Conservation (phyloP, 2,113 vertebrate species). For the Pholis gunnellus region DNA sequence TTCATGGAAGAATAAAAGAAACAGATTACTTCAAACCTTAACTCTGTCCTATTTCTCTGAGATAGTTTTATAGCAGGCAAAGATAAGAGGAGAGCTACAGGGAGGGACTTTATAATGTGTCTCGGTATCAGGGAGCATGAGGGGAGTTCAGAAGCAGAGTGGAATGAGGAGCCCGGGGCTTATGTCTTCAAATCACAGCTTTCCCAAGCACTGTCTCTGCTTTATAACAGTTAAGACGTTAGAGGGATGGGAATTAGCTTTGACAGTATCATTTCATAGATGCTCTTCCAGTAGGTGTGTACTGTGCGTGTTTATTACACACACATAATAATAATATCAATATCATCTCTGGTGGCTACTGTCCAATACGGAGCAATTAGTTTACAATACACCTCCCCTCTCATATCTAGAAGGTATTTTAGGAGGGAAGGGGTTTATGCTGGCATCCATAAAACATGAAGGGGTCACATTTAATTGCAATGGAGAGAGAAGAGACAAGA, state of each 20-base stretch:
- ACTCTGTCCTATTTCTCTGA: conserved; percentile 74
- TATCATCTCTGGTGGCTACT: conserved; percentile 45
- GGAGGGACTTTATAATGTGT: conserved; percentile 76
- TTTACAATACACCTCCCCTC: conserved; percentile 60
- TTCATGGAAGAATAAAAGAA: conserved; percentile 78
- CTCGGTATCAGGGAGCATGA: conserved; percentile 70
- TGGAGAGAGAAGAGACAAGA: conserved; percentile 80
- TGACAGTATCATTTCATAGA: conserved; percentile 42
- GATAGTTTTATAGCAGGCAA: conserved; percentile 73
- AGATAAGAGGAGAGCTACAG: conserved; percentile 77
- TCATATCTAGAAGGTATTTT: conserved; percentile 66
- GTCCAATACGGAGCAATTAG: conserved; percentile 65
- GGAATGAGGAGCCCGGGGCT: conserved; percentile 74
- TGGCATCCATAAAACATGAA: conserved; percentile 86
- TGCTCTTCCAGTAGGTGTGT: conserved; percentile 13
- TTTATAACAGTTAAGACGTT: conserved; percentile 56
- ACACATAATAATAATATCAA: conserved; percentile 8
- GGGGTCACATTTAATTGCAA: conserved; percentile 84
- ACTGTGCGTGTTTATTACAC: conserved; percentile 23
- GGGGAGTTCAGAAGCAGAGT: conserved; percentile 65
- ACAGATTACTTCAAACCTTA: conserved; percentile 77
- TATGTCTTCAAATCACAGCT: conserved; percentile 71
- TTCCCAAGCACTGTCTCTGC: conserved; percentile 64
- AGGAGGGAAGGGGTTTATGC: conserved; percentile 68
- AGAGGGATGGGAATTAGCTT: conserved; percentile 49